Percentiles rank a stretch among this genome's conserved stretches.
Evolutionary conservation across 2,113 vertebrate genomes (phyloP).

Genomic region (Scomber colias): DNA sequence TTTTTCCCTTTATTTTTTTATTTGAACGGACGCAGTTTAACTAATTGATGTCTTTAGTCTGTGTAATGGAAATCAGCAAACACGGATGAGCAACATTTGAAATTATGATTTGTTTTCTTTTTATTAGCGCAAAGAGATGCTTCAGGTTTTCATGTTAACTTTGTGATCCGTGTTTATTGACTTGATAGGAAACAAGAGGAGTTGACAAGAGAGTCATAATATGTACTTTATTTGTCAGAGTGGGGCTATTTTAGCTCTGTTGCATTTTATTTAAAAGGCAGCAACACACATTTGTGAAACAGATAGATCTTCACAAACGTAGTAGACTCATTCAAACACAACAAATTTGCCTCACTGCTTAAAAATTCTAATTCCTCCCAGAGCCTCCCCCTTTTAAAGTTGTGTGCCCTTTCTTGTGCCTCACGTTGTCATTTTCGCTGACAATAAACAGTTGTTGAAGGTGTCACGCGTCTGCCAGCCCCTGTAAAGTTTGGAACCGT

Average conservation of each 20-base stretch:
- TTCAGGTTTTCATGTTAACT: slow-evolving; percentile 68
- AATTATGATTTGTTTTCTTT: slow-evolving; percentile 72
- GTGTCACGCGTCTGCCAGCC: slow-evolving; percentile 68
- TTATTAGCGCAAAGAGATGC: slow-evolving; percentile 56
- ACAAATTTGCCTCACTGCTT: slow-evolving; percentile 34
- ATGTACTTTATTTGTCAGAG: slow-evolving; percentile 52
- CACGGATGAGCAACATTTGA: slow-evolving; percentile 65
- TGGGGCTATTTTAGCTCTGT: slow-evolving; percentile 50
- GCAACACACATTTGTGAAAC: not conserved
- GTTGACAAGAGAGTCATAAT: slow-evolving; percentile 64
- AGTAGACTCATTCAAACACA: slow-evolving; percentile 23
- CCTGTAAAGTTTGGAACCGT: slow-evolving; percentile 71
- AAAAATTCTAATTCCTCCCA: slow-evolving; percentile 7
- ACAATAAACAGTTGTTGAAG: slow-evolving; percentile 75
- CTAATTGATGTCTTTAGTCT: slow-evolving; percentile 78
- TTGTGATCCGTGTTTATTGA: slow-evolving; percentile 79
- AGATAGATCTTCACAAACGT: slow-evolving; percentile 3
- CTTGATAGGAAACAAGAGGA: slow-evolving; percentile 70
- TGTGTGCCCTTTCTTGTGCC: slow-evolving; percentile 35
- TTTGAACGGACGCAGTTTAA: slow-evolving; percentile 40
- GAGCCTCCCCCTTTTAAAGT: slow-evolving; percentile 24
- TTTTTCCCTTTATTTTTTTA: not conserved
- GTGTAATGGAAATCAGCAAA: slow-evolving; percentile 75
- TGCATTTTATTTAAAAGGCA: slow-evolving; percentile 37
- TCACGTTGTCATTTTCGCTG: slow-evolving; percentile 75